Conservation (phyloP, 2,888 invertebrate genomes). For the Litoditis marina region DNA sequence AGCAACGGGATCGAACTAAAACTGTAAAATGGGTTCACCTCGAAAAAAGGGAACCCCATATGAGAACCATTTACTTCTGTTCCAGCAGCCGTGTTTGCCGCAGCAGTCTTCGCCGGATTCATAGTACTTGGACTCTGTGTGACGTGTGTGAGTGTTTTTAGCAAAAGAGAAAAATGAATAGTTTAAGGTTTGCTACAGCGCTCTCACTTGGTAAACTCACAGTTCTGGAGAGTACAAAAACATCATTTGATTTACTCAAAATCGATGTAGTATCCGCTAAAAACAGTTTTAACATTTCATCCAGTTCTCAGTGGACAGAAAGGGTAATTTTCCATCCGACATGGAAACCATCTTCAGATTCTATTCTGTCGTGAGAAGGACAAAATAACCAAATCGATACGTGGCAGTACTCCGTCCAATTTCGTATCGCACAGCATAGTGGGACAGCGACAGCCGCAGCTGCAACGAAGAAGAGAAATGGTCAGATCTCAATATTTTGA, state of each 20-base stretch:
- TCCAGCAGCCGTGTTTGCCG: background rate
- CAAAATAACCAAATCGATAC: conserved; percentile 7
- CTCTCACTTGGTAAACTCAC: background rate
- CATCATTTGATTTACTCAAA: background rate
- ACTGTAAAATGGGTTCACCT: no score
- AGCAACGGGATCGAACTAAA: no score
- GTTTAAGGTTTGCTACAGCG: background rate
- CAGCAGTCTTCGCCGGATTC: background rate
- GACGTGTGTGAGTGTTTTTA: background rate
- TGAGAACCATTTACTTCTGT: no score
- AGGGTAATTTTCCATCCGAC: no score
- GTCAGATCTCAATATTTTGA: background rate
- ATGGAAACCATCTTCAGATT: background rate
- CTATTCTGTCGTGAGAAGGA: background rate
- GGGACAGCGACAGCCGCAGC: conserved; percentile 7
- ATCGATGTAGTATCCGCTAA: background rate
- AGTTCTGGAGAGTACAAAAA: background rate
- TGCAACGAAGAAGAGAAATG: background rate
- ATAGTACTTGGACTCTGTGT: background rate
- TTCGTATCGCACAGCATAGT: conserved; percentile 19
- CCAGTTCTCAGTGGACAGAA: no score
- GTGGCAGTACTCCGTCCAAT: conserved; percentile 17
- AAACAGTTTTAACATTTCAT: background rate
- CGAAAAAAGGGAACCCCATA: no score
- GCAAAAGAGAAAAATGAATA: background rate